Evolutionary conservation across 2,113 vertebrate species (phyloP), one percentile per base, ranked within the genome.

Genomic region (Lonchura striata): DNA sequence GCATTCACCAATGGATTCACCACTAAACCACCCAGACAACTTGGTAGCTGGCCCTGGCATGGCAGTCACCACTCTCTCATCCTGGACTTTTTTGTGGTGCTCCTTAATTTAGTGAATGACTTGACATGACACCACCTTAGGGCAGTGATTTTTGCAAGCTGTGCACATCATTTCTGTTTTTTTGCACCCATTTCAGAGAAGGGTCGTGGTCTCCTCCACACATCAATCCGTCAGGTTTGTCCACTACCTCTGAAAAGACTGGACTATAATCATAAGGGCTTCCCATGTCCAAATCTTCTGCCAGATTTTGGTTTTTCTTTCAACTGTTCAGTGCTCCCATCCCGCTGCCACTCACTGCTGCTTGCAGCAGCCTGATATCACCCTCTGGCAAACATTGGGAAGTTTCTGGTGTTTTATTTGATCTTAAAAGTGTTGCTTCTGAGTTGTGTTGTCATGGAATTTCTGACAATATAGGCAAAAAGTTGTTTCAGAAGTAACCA

Each of bases 361-460:
- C 27, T 82, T 65, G 37, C 63, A 37, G 23, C 16, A 63, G 23
- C 15, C 60, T 53, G 7, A 4, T 21, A 63, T 23, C 20, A 42
- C 16, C 23, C 20, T 68, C 11, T 28, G 19, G 17, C n/a, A 64
- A 9, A 10, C 9, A 5, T 0, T 17, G 9, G 15, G 39, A 60
- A 54, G 20, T 37, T 46, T 13, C 35, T 79, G 25, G 15, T 70
- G 17, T n/a, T 66, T 37, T 33, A 30, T 44, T 75, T n/a, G 19
- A 11, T 19, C 6, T 53, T 8, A 28, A 18, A 53, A 74, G n/a
- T 0, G 3, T 22, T 3, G 1, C 24, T 90, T 39, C n/a, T 9
- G 33, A 8, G 15, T 8, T 11, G 4, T 23, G 18, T 24, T 65
- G 23, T 41, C 0, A 0, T 22, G 35, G 31, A 66, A n/a, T 18